Base-by-base conservation (phyloP, 2,888 invertebrate species). In the Neria commutata region DNA sequence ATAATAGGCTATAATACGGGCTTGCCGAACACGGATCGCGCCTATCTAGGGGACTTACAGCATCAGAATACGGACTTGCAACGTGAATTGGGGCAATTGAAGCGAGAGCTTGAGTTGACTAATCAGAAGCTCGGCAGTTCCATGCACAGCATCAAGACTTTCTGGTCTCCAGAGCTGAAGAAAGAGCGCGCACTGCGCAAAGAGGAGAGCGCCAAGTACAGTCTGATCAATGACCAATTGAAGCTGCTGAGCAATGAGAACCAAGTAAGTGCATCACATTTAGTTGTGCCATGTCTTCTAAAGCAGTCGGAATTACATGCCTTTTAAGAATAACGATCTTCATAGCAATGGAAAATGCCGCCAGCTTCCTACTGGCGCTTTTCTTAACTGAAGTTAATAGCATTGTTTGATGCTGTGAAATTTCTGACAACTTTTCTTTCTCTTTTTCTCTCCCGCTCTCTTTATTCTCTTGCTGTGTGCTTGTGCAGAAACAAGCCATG, bases 121-220 rank as follows among this genome's bases (percentile, higher is more conserved):
- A 96, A 96, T 83, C 96, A 98, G 84, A 98, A 98, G 84, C 87
- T 98, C 74, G 95, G 95, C 81, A 96, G 96, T 79, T 95, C 94
- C 76, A 99, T 99, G 98, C 98, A 98, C 85, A 97, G 96, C 84
- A 99, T 99, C 83, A 98, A 98, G 86, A 98, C 98, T 56, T 99
- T 99, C 84, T 99, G 99, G 99, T 97, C 97, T 80, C 99, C 99
- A 19, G 99, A 99, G 85, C 85, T 99, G 82, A 99, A 99, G 85
- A 97, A 98, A 84, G 98, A 99, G 84, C 85, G 98, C 67, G 95
- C 96, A 53, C 82, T 98, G 73, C 86, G 98, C 70, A 98, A 98
- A 81, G 98, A 99, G 83, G 98, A 99, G 84, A 94, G 94, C 81
- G 94, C 95, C 78, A 96, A 97, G 83, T 96, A 95, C 86, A 92